Conservation (phyloP, 1,140 invertebrate species). For the Ericerus pela region DNA sequence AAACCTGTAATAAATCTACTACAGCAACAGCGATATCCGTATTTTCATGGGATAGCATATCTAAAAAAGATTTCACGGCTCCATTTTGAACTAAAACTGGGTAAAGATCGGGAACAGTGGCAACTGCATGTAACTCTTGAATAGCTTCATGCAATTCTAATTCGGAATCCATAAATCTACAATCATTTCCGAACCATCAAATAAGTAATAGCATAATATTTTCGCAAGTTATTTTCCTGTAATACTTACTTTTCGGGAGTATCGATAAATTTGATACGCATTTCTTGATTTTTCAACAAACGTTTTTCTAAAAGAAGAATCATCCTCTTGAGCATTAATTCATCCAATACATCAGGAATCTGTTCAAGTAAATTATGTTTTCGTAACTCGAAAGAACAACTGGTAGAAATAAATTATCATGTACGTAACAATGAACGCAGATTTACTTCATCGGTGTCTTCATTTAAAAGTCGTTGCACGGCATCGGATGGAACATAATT, state of each 20-base stretch:
- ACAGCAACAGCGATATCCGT: constrained; percentile 78
- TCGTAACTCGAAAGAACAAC: background rate
- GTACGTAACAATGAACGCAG: background rate
- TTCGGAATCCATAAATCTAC: constrained; percentile 97
- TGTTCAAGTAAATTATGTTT: background rate
- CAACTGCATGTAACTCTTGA: constrained; percentile 84
- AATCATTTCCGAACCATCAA: constrained; percentile 4
- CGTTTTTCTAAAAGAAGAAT: constrained; percentile 87
- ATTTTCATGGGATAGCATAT: constrained; percentile 91
- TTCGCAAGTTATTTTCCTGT: background rate
- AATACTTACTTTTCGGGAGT: constrained; percentile 69
- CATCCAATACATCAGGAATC: constrained; percentile 56
- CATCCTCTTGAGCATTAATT: constrained; percentile 72
- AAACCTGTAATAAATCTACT: constrained; percentile 56
- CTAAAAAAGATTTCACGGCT: constrained; percentile 76
- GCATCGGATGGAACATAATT: constrained; percentile 16
- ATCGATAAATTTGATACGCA: constrained; percentile 96
- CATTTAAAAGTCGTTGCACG: constrained; percentile 16
- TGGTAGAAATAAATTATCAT: background rate
- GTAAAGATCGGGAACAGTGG: constrained; percentile 91
- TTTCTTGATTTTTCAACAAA: constrained; percentile 88
- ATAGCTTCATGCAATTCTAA: constrained; percentile 83
- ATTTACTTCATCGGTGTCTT: constrained; percentile 8
- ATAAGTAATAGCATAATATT: background rate
- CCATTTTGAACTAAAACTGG: constrained; percentile 77